Percentiles rank a stretch among this genome's conserved stretches.
Conservation (phyloP, 2,797 vertebrate genomes). For the Arnoldichthys spilopterus region DNA sequence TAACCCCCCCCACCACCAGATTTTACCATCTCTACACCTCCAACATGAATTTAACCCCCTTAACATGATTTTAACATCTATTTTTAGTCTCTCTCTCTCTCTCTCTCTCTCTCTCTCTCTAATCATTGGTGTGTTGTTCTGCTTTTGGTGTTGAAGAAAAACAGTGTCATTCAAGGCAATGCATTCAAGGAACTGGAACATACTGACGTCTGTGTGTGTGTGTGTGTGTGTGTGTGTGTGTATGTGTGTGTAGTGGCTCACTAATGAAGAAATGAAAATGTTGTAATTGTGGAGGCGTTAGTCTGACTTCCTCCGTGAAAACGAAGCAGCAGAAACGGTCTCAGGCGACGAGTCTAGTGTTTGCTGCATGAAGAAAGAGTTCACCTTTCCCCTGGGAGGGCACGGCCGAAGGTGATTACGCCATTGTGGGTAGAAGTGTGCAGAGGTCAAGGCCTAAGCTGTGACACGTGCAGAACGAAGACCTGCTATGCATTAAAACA, state of each 20-base stretch:
- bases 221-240: conserved; percentile 4
- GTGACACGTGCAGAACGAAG: not conserved
- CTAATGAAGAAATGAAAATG: not conserved
- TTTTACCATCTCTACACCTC: too few relatives aligned
- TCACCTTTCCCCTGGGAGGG: not conserved
- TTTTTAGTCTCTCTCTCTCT: too few relatives aligned
- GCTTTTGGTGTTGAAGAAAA: not conserved
- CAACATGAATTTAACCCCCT: too few relatives aligned
- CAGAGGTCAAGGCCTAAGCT: not conserved
- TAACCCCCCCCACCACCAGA: too few relatives aligned
- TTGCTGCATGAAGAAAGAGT: not conserved
- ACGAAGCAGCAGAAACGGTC: not conserved
- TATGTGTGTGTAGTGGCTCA: too few relatives aligned
- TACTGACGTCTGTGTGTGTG: not conserved
- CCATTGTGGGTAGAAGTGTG: not conserved
- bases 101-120: too few relatives aligned
- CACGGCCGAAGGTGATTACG: too few relatives aligned
- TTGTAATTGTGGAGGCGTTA: not conserved
- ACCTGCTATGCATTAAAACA: not conserved
- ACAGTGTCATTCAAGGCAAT: not conserved
- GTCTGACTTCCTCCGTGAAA: not conserved
- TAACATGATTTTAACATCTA: not conserved
- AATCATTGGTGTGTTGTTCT: too few relatives aligned
- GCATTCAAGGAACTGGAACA: conserved; percentile 15
- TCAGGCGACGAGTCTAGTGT: not conserved